Base-by-base conservation (phyloP, 2,888 invertebrate species). In the Metalampra italica region DNA sequence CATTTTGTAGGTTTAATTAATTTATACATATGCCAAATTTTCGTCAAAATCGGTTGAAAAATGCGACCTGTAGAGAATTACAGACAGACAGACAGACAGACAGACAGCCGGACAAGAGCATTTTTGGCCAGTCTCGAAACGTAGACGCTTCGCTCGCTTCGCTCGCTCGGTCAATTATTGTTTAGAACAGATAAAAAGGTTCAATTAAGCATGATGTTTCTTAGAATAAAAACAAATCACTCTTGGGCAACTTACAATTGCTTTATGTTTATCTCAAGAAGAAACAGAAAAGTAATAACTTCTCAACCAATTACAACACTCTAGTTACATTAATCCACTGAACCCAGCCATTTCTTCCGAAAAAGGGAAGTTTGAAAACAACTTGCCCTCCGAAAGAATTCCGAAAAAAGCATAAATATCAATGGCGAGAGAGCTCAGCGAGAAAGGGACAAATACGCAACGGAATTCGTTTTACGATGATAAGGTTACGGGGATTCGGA, bases 401-500 rank as follows among this genome's bases (percentile, higher is more conserved):
- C 72, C 68, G 71, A 76, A 78, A 78, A 78, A 78, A 78, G 68
- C 78, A 84, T 84, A 84, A 82, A 84, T 82, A 83, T 83, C 82
- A 81, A 82, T 81, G 75, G 73, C 66, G 75, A 70, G 70, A 44
- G 47, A 74, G 75, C 77, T 75, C 67, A 62, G 66, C 67, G 59
- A 57, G 66, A 66, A 67, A 68, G 68, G 68, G 70, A 75, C 70
- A 71, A 74, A 70, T 66, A 70, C 71, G 68, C 57, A 60, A 55
- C 64, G 67, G 62, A 75, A 78, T 80, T 77, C 76, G 71, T 76
- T 81, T 82, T 80, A 77, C 74, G 75, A 74, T 72, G 65, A 64
- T 63, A 62, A 69, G 69, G 64, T 75, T 70, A 72, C 68, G 64
- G 68, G 71, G 71, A 73, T 76, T 78, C 66, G 64, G 69, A 72